Conservation (phyloP, 1,140 invertebrate species). For the Hetaerina americana region DNA sequence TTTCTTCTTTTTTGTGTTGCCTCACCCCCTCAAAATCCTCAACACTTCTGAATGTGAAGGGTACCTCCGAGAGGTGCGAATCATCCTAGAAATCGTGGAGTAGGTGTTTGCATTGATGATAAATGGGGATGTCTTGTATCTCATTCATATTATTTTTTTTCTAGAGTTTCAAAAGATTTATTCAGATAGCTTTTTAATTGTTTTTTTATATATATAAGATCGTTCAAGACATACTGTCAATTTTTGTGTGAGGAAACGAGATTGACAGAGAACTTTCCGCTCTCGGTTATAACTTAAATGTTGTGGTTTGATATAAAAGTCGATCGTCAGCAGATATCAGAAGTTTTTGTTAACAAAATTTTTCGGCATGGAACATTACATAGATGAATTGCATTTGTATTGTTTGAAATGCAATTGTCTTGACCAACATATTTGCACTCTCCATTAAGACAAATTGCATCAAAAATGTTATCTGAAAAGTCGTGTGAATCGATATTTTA, state of each 20-base stretch:
- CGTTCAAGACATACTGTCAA: neutral
- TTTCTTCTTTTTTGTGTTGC: neutral
- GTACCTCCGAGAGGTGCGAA: neutral
- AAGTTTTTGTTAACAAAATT: neutral
- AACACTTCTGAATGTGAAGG: neutral
- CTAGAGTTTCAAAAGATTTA: neutral
- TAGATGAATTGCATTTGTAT: neutral
- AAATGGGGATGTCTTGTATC: neutral
- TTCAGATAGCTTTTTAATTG: neutral
- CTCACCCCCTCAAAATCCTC: neutral
- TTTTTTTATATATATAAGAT: neutral
- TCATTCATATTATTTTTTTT: neutral
- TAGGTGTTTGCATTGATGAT: neutral
- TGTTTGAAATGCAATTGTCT: neutral
- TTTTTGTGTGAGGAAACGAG: neutral
- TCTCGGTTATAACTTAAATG: no score
- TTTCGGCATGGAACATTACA: neutral
- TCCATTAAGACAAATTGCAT: neutral
- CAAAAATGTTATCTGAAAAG: neutral
- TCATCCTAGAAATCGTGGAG: neutral
- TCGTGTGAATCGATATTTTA: neutral
- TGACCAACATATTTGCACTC: neutral
- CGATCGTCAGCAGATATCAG: neutral
- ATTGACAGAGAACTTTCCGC: neutral
- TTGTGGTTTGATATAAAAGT: no score